These are phyloP conservation scores for Drosophila busckii DNA, from an alignment of 1,140 invertebrate genomes.

Conservation along the genomic window DNA sequence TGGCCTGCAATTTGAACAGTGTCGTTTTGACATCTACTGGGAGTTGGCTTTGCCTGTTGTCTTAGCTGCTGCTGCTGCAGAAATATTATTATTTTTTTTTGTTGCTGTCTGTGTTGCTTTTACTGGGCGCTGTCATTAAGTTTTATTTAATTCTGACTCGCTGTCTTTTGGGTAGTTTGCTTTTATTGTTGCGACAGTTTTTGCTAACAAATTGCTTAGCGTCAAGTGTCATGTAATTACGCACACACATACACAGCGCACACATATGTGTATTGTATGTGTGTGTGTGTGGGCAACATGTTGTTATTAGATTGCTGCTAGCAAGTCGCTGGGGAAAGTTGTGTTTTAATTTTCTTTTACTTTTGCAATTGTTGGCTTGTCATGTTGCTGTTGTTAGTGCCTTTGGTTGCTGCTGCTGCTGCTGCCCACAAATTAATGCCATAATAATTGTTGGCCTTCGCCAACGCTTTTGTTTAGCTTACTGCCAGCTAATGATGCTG, in stretches of 20 bases:
- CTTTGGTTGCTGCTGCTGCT: conserved; percentile 7
- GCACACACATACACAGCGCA: conserved; percentile 32
- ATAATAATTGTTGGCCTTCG: conserved; percentile 66
- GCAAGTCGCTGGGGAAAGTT: conserved; percentile 67
- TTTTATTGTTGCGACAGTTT: conserved; percentile 76
- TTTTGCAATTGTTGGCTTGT: conserved; percentile 31
- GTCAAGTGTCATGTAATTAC: conserved; percentile 78
- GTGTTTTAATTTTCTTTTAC: conserved; percentile 64
- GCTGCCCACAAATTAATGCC: conserved; percentile 62
- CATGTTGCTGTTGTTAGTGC: conserved; percentile 12
- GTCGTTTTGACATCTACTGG: conserved; percentile 48
- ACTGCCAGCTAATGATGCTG: conserved; percentile 63
- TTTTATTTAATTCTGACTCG: conserved; percentile 70
- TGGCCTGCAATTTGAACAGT: conserved; percentile 42
- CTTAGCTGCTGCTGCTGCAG: conserved; percentile 14
- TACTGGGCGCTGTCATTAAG: conserved; percentile 62
- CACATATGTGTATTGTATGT: conserved; percentile 2
- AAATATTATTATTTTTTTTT: conserved; percentile 27
- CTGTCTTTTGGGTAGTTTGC: conserved; percentile 52
- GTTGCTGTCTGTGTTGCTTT: conserved; percentile 14
- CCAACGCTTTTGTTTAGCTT: conserved; percentile 26
- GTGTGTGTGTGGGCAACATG: conserved; percentile 44
- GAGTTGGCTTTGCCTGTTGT: conserved; percentile 37
- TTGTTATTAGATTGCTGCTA: conserved; percentile 73
- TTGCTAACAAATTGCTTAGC: conserved; percentile 78